phyloP scores from a whole-genome alignment of 1,140 invertebrate species.

The Nebria ingens region DNA sequence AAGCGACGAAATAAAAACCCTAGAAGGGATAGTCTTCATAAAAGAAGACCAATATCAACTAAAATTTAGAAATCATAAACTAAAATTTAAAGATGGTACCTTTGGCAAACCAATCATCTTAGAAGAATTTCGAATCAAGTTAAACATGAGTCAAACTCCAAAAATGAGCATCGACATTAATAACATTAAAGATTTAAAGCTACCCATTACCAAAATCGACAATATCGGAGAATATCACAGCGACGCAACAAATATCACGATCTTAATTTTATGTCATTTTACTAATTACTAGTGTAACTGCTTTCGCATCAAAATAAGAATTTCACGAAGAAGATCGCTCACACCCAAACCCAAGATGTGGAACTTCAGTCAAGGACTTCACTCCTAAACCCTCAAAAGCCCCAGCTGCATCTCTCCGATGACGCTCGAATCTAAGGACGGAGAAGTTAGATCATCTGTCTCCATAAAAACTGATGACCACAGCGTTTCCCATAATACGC shows the following conservation, averaged over 20 bases:
- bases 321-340: not conserved
- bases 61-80: not conserved
- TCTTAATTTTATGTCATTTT: not conserved
- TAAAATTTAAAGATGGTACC: not conserved
- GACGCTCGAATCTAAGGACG: not conserved
- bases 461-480: too few species aligned
- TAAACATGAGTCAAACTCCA: not conserved
- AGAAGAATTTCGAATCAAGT: not conserved
- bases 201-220: not conserved
- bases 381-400: not conserved
- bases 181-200: not conserved
- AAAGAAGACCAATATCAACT: not conserved
- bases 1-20: not conserved
- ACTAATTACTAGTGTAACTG: not conserved
- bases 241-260: not conserved
- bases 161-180: not conserved
- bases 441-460: too few species aligned
- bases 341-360: not conserved
- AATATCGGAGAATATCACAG: not conserved
- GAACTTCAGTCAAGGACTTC: not conserved
- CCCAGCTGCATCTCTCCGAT: not conserved
- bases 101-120: not conserved
- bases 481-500: too few species aligned
- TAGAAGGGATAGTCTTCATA: not conserved
- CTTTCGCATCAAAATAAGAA: not conserved